Evolutionary conservation across 2,797 vertebrate genomes (phyloP).

Genomic region (Alosa sapidissima): DNA sequence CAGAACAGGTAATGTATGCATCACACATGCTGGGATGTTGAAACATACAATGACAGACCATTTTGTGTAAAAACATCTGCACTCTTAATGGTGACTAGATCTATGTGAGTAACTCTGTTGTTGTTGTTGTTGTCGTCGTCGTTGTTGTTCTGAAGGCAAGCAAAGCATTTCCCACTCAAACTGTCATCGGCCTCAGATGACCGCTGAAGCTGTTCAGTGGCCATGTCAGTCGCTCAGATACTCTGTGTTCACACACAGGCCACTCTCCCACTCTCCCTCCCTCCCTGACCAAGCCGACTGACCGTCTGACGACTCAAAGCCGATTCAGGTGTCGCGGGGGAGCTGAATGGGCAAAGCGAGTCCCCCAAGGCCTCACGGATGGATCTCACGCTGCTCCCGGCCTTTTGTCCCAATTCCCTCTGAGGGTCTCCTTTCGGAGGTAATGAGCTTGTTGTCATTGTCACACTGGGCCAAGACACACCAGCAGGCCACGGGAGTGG

Average conservation of each 20-base stretch:
- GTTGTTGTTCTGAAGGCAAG: background rate
- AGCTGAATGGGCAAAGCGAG: background rate
- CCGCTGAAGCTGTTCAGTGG: background rate
- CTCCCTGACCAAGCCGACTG: background rate
- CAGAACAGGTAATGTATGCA: background rate
- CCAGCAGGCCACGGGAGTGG: conserved; percentile 80
- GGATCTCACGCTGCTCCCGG: background rate
- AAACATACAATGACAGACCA: background rate
- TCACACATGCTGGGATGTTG: background rate
- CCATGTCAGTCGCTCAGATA: background rate
- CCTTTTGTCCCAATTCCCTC: conserved; percentile 7
- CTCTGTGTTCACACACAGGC: background rate
- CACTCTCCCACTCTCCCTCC: background rate
- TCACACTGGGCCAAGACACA: conserved; percentile 79
- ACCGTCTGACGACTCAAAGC: background rate
- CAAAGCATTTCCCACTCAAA: background rate
- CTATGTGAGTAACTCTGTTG: background rate
- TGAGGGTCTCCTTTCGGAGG: conserved; percentile 42
- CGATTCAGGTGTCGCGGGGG: conserved; percentile 16
- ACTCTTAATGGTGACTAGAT: background rate
- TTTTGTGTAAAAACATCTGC: background rate
- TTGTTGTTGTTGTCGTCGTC: background rate
- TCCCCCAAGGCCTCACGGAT: background rate
- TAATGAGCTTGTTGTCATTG: conserved; percentile 70
- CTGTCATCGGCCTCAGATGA: background rate